phyloP scores from a whole-genome alignment of 2,113 vertebrate species.

The Baryphthengus martii region DNA sequence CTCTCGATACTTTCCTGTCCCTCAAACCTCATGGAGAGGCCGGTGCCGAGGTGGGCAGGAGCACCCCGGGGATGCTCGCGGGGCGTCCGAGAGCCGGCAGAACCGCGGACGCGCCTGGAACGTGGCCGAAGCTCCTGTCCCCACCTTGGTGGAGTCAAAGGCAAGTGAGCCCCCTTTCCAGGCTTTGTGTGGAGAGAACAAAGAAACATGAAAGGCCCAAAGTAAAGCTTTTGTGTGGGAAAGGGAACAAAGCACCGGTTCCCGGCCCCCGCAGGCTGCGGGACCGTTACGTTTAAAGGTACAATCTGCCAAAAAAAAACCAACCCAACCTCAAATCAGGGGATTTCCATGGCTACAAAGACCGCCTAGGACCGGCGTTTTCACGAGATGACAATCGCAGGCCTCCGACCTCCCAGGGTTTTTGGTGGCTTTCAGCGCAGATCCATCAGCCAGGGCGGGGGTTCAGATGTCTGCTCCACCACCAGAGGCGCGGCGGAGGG shows the following conservation, averaged over 20 bases:
- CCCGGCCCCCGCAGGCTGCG: slow-evolving; percentile 1
- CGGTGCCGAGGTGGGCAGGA: neutral
- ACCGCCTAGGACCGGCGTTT: neutral
- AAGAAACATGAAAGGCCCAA: slow-evolving; percentile 30
- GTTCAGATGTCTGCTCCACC: neutral
- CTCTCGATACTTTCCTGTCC: neutral
- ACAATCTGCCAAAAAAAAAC: slow-evolving; percentile 12
- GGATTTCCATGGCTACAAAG: slow-evolving; percentile 54
- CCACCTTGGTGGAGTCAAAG: neutral
- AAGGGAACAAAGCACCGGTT: slow-evolving; percentile 10
- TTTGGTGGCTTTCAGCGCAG: neutral
- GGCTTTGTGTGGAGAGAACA: slow-evolving; percentile 41
- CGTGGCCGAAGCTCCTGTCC: neutral
- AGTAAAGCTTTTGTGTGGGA: slow-evolving; percentile 26
- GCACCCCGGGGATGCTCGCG: neutral
- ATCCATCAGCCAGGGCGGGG: neutral
- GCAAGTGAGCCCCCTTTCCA: neutral
- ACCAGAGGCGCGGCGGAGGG: neutral
- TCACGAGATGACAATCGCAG: neutral
- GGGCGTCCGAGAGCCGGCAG: neutral
- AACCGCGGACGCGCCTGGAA: neutral
- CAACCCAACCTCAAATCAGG: neutral
- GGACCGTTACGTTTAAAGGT: slow-evolving; percentile 20
- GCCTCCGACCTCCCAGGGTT: neutral
- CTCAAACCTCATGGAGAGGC: neutral